phyloP scores from a whole-genome alignment of 2,888 invertebrate species.

The Noctua fimbriata region DNA sequence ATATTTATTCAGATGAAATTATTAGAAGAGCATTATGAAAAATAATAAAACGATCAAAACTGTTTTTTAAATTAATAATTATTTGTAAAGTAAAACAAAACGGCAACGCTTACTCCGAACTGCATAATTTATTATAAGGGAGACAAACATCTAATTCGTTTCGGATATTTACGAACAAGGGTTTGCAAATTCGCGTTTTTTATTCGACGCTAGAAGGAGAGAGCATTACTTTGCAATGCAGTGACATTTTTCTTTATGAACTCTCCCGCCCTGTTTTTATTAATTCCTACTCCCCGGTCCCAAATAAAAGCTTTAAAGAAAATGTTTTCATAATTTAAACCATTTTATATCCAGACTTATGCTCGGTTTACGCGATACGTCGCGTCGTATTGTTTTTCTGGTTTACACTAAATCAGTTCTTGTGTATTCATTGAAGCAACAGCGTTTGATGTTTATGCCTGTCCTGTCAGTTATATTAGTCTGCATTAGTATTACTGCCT shows the following conservation, averaged over 20 bases:
- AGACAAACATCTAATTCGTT: slow-evolving; percentile 39
- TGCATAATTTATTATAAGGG: slow-evolving; percentile 35
- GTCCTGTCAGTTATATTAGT: too few relatives aligned
- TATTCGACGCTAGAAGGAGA: slow-evolving; percentile 73
- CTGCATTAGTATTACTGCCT: too few relatives aligned
- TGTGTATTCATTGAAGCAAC: slow-evolving; percentile 3
- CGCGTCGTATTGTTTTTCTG: slow-evolving; percentile 27
- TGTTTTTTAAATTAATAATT: neutral
- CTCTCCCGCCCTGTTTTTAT: slow-evolving; percentile 83
- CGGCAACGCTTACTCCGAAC: neutral
- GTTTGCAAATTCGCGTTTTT: slow-evolving; percentile 64
- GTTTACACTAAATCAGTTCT: neutral
- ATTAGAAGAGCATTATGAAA: neutral
- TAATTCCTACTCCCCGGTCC: slow-evolving; percentile 79
- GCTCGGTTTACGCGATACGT: slow-evolving; percentile 23
- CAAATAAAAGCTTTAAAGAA: slow-evolving; percentile 79
- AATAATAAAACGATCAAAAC: neutral
- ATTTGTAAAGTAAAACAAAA: slow-evolving; percentile 19
- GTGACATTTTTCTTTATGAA: slow-evolving; percentile 88
- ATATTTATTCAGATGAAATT: neutral
- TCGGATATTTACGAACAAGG: slow-evolving; percentile 52
- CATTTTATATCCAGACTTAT: slow-evolving; percentile 51
- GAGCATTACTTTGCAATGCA: slow-evolving; percentile 83
- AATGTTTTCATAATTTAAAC: slow-evolving; percentile 74
- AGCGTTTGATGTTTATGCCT: neutral